Conservation (phyloP, 2,888 invertebrate genomes). For the Drosophila tanythrix region DNA sequence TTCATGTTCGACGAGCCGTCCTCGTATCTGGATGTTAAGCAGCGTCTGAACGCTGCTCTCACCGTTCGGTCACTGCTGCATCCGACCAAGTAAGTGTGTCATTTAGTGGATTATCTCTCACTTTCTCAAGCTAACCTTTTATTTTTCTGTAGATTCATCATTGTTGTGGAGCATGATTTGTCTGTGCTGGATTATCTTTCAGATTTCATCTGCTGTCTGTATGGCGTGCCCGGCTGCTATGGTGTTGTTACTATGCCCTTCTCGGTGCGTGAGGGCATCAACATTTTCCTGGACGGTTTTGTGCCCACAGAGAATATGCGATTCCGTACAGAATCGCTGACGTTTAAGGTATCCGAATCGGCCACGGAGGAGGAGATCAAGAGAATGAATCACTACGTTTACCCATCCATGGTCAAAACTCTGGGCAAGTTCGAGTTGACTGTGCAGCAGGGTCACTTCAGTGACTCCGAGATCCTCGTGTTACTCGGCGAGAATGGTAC, state of each 20-base stretch:
- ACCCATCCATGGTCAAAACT: conserved; percentile 95
- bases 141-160: conserved; percentile 91
- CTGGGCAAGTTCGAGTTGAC: conserved; percentile 90
- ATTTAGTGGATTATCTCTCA: not conserved
- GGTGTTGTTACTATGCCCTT: conserved; percentile 99
- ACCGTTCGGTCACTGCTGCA: conserved; percentile 96
- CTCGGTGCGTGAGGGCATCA: conserved; percentile 99
- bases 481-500: conserved; percentile 99
- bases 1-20: conserved; percentile 99
- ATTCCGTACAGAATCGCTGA: conserved; percentile 97
- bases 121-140: not conserved
- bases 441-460: conserved; percentile 96
- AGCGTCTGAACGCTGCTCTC: conserved; percentile 97
- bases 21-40: conserved; percentile 99
- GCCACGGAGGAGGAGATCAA: conserved; percentile 99
- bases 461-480: conserved; percentile 99
- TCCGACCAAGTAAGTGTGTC: conserved; percentile 91
- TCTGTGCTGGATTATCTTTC: conserved; percentile 99
- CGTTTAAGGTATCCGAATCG: conserved; percentile 99
- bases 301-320: conserved; percentile 99
- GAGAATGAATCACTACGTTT: conserved; percentile 97
- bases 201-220: conserved; percentile 99
- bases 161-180: conserved; percentile 99
- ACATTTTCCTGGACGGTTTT: conserved; percentile 99
- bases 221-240: conserved; percentile 99